phyloP scores from a whole-genome alignment of 2,797 vertebrate genomes.

The Meda fulgida region DNA sequence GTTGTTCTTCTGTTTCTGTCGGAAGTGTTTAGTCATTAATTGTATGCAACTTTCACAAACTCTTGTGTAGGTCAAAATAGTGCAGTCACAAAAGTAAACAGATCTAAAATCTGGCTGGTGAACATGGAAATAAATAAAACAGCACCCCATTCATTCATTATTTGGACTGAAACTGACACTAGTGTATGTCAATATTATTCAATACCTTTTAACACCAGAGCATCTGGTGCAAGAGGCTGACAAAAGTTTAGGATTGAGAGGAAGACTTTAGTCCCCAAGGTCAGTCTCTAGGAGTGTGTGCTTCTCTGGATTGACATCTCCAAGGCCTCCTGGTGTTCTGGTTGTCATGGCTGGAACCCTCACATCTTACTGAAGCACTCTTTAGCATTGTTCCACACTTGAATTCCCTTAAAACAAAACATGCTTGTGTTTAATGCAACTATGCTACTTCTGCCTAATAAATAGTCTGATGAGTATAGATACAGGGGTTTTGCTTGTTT shows the following conservation, averaged over 20 bases:
- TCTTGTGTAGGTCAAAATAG: constrained; percentile 4
- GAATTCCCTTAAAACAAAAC: constrained; percentile 86
- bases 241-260: constrained; percentile 22
- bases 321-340: constrained; percentile 45
- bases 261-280: constrained; percentile 23
- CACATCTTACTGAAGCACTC: constrained; percentile 99
- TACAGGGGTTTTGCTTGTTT: background rate
- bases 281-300: constrained; percentile 35
- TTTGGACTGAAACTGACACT: constrained; percentile 19
- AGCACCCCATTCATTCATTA: constrained; percentile 30
- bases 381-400: constrained; percentile 98
- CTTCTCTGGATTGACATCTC: constrained; percentile 32
- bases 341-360: constrained; percentile 63
- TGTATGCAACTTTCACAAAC: constrained; percentile 8
- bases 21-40: constrained; percentile 5
- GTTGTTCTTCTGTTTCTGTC: background rate
- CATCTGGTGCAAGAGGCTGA: constrained; percentile 5
- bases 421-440: background rate
- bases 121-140: constrained; percentile 50
- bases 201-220: constrained; percentile 21
- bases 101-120: constrained; percentile 1
- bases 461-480: background rate
- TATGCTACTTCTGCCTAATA: background rate
- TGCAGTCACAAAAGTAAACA: constrained; percentile 34
- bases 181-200: constrained; percentile 21